phyloP scores from a whole-genome alignment of 2,888 invertebrate genomes.

The Oithona nana region DNA sequence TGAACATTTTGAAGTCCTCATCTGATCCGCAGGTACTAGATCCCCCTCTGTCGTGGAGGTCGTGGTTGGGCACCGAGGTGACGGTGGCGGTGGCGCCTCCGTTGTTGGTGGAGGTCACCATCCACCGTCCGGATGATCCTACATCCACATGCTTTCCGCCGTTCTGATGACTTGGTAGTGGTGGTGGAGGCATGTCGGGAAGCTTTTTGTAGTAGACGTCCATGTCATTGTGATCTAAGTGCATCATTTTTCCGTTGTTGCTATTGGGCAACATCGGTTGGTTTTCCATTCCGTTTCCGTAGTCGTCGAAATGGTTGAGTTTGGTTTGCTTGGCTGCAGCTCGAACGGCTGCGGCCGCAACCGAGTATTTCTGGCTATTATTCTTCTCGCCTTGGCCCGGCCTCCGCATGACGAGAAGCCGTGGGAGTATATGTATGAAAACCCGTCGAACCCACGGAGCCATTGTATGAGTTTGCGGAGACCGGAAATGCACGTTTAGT shows the following conservation, averaged over 20 bases:
- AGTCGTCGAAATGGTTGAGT: neutral
- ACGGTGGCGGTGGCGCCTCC: neutral
- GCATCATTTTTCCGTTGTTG: neutral
- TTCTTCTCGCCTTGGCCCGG: constrained; percentile 27
- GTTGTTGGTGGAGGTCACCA: neutral
- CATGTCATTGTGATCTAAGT: neutral
- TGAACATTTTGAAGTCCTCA: neutral
- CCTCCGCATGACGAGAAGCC: constrained; percentile 72
- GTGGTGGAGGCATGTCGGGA: neutral
- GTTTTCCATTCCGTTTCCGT: neutral
- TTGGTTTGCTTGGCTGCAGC: neutral
- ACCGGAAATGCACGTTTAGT: constrained; percentile 33
- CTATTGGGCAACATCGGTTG: neutral
- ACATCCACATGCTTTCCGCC: neutral
- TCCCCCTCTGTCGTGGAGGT: constrained; percentile 8
- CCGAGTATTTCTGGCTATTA: too few species aligned
- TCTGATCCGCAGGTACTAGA: neutral
- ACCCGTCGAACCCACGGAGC: constrained; percentile 45
- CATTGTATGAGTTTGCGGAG: constrained; percentile 33
- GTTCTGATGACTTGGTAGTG: too few species aligned
- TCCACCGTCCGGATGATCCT: neutral
- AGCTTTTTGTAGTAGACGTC: neutral
- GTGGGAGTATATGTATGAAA: constrained; percentile 81
- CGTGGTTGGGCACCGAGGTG: neutral
- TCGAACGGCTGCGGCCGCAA: neutral